Evolutionary conservation across 2,888 invertebrate species (phyloP), one percentile per base, ranked within the genome.

Genomic region (Latheticus oryzae): DNA sequence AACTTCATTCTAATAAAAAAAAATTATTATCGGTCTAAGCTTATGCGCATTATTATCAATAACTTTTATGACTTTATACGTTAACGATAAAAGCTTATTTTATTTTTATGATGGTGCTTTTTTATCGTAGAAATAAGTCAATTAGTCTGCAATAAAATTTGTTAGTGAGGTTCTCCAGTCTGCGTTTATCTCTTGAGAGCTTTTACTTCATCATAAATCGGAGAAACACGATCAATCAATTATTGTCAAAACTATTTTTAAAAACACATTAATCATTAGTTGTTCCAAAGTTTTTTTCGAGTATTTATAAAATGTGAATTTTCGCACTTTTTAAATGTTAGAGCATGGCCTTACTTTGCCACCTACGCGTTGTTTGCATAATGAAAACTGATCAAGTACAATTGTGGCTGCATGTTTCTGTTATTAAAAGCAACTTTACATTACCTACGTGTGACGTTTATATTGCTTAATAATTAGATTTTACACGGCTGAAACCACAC

Each of bases 31-130:
- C 42, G 26, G 28, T 28, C 28, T 28, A 35, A 50, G 50, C 26
- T 35, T 50, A 50, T 9, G 37, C 24, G 37, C 38, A 17, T 50
- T 51, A 40, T 51, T 51, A 51, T 40, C 51, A 51, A 51, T 51
- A 51, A 28, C 38, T 17, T 35, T 50, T 50, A 50, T 26, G 9
- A 28, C 28, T 37, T 37, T 30, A 19, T 30, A 28, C 17, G 30
- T 45, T 50, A 37, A 50, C 50, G 50, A 38, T 50, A 50, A 50
- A 50, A 50, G 50, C 50, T 50, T 37, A 37, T 32, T 47, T 32
- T 47, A 47, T 47, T 33, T 50, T 50, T 50, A 50, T 23, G 50
- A 16, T 37, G 50, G 26, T 16, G 50, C 9, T 37, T 37, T 50
- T 50, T 50, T 48, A 48, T 35, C 26, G 48, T 15, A 9, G 33